phyloP scores from a whole-genome alignment of 2,113 vertebrate species.

The Hemichromis elongatus region DNA sequence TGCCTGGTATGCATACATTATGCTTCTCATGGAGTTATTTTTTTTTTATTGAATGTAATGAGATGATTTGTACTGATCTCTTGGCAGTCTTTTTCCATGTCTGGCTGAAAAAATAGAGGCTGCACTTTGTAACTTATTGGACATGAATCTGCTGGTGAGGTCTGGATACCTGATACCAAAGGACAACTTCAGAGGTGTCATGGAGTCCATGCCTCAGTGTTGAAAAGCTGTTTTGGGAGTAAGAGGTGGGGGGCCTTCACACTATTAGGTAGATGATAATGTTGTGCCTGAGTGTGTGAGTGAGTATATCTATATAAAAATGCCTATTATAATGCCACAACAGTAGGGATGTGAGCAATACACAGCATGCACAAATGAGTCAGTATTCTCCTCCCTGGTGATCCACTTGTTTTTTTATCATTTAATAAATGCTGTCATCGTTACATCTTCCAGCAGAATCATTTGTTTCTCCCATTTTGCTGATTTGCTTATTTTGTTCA shows the following conservation, averaged over 20 bases:
- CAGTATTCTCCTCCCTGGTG: neutral
- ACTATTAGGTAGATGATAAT: neutral
- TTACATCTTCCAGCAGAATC: neutral
- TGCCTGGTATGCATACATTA: neutral
- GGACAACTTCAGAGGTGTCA: neutral
- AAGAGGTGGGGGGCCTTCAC: neutral
- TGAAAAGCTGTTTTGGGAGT: neutral
- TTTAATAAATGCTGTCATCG: neutral
- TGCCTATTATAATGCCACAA: fast-evolving
- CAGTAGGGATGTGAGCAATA: neutral
- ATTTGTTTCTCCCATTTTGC: neutral
- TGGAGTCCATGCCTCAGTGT: neutral
- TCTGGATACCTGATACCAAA: neutral
- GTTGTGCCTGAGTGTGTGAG: neutral
- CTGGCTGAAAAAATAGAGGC: neutral
- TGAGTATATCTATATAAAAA: neutral
- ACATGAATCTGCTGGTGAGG: neutral
- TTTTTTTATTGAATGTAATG: neutral
- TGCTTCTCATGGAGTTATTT: neutral
- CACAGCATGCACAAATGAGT: neutral
- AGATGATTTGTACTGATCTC: neutral
- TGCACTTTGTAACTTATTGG: neutral
- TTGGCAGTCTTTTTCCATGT: neutral
- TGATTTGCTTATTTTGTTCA: neutral
- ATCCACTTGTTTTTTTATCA: neutral